A percentile compares a stretch with the other conserved stretches of the same genome.
Conservation (phyloP, 2,113 vertebrate genomes). For the Sceloporus undulatus region DNA sequence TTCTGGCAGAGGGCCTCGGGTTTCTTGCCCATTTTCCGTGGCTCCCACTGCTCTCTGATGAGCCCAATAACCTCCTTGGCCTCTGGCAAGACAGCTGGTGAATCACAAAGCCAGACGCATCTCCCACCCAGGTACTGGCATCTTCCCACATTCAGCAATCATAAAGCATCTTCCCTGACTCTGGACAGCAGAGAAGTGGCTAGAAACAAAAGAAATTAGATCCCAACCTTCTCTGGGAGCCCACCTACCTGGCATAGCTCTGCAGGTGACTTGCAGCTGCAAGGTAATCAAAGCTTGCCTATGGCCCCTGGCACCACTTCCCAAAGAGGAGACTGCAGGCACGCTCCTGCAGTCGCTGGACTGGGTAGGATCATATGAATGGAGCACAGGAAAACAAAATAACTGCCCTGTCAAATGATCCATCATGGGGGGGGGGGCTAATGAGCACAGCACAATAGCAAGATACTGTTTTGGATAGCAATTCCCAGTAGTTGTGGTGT, state of each 20-base stretch:
- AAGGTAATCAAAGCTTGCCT: not conserved
- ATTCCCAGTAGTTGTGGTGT: too few species aligned
- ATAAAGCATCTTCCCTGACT: not conserved
- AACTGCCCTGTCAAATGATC: not conserved
- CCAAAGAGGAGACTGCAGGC: not conserved
- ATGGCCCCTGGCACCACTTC: not conserved
- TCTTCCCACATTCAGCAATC: not conserved
- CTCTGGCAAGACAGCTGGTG: constrained; percentile 26
- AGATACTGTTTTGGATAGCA: too few species aligned
- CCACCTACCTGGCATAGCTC: constrained; percentile 15
- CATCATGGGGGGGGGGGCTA: not conserved
- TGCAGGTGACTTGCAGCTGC: not conserved
- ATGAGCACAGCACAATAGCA: too few species aligned
- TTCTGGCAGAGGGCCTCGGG: not conserved
- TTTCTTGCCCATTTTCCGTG: not conserved
- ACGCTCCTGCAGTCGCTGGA: not conserved
- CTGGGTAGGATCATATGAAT: not conserved
- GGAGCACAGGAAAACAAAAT: not conserved
- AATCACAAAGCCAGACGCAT: not conserved
- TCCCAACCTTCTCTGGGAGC: not conserved
- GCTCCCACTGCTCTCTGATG: not conserved
- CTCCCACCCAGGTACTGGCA: constrained; percentile 3
- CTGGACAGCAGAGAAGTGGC: not conserved
- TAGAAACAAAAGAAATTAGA: not conserved
- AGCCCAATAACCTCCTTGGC: constrained; percentile 6